A percentile compares a stretch with the other conserved stretches of the same genome.
phyloP scores from a whole-genome alignment of 2,888 invertebrate species.

The Drosophila rellima region DNA sequence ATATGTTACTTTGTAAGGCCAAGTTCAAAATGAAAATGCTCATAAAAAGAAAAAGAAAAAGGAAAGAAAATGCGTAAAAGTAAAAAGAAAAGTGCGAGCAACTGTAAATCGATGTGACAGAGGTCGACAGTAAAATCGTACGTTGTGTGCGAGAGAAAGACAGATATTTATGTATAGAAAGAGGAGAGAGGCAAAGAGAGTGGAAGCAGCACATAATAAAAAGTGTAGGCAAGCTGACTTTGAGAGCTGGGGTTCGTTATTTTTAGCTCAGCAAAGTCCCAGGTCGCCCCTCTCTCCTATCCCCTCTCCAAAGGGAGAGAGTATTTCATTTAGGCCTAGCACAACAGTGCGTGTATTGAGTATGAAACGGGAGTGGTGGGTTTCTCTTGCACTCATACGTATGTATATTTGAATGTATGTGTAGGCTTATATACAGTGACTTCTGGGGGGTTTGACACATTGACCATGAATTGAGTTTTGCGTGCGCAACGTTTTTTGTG shows the following conservation, averaged over 20 bases:
- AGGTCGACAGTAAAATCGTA: not conserved
- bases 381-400: slow-evolving; percentile 1
- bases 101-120: slow-evolving; percentile 35
- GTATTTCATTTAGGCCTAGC: slow-evolving; percentile 61
- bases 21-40: slow-evolving; percentile 9
- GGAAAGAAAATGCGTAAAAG: slow-evolving; percentile 16
- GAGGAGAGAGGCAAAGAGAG: not conserved
- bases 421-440: slow-evolving; percentile 17
- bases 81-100: slow-evolving; percentile 21
- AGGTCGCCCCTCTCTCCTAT: slow-evolving; percentile 2
- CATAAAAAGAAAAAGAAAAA: not conserved
- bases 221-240: slow-evolving; percentile 34
- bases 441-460: slow-evolving; percentile 71
- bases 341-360: slow-evolving; percentile 71
- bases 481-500: slow-evolving; percentile 20
- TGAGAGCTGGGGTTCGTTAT: slow-evolving; percentile 41
- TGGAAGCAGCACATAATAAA: slow-evolving; percentile 28
- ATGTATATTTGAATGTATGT: not conserved
- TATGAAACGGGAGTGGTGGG: slow-evolving; percentile 21
- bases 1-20: not conserved
- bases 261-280: slow-evolving; percentile 56
- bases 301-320: not conserved
- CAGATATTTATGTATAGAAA: slow-evolving; percentile 2
- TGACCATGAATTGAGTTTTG: slow-evolving; percentile 70
- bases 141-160: not conserved